Evolutionary conservation across 2,113 vertebrate species (phyloP), one percentile per base, ranked within the genome.

Genomic region (Accipiter cooperii): DNA sequence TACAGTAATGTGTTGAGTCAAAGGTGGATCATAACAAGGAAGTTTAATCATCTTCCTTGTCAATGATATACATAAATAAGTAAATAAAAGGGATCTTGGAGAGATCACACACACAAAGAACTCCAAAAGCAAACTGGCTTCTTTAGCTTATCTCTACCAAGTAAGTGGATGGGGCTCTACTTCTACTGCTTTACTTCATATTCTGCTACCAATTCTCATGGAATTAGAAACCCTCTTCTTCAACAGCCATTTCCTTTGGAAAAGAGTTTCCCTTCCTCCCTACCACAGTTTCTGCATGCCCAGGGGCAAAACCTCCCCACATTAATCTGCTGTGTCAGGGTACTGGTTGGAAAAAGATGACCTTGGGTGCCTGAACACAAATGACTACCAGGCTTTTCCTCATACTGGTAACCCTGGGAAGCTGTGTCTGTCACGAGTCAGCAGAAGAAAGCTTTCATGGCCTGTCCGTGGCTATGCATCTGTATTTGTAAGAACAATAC

Each of bases 381-480:
- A 52, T 14, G 29, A n/a, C 61, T 52, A 13, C 44, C 17, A 57
- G n/a, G 24, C 36, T 54, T 40, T 68, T 74, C n/a, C 13, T 77
- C 40, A 34, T 16, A 4, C 46, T 25, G 6, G 44, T 17, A 36
- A 20, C 13, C 21, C 33, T 33, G 31, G n/a, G 38, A 60, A 71
- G 34, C 76, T 44, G 22, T 13, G 10, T 38, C 51, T 55, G 14
- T 28, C 49, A 58, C 21, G 29, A 28, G 13, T 54, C 0, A 1
- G 18, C 57, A 65, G 44, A 82, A 34, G 18, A 47, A 40, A 82
- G 21, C 57, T 60, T 22, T 33, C 1, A 0, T 22, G 76, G 55
- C 33, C 49, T 10, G 4, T 52, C 4, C 0, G 1, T 57, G 49
- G 33, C 60, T 46, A 3, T 5, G 21, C 0, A 0, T 14, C 26